These are phyloP conservation scores for Nesoenas mayeri DNA, from an alignment of 2,113 vertebrate species.

Conservation along the genomic window DNA sequence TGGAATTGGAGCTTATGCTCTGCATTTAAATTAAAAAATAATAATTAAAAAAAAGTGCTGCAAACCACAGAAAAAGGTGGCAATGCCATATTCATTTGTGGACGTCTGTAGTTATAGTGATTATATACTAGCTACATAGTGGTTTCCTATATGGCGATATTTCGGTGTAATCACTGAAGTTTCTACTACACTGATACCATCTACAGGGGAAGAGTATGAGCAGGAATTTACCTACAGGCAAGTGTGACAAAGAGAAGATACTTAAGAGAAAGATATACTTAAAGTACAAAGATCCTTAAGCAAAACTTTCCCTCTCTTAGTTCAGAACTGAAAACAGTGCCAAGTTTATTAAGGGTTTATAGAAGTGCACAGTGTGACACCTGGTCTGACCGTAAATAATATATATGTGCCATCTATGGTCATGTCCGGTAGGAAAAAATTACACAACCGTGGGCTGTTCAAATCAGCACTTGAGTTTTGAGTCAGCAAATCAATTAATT, in stretches of 20 bases:
- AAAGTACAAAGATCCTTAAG: no score
- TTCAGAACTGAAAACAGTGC: background rate
- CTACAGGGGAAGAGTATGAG: background rate
- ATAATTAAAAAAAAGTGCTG: background rate
- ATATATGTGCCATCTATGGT: background rate
- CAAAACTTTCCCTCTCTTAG: background rate
- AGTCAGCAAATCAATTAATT: conserved; percentile 6
- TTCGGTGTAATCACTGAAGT: background rate
- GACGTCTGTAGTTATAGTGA: rapidly evolving
- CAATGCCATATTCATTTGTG: background rate
- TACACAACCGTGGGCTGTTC: background rate
- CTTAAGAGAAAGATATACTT: background rate
- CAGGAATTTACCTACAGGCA: background rate
- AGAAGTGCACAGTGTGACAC: background rate
- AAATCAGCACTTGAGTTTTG: background rate
- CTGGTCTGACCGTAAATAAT: background rate
- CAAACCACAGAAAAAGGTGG: background rate
- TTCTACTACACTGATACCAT: background rate
- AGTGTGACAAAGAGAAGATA: background rate
- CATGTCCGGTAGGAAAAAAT: background rate
- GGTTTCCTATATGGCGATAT: background rate
- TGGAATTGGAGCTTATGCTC: background rate
- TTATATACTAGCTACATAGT: background rate
- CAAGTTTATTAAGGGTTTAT: background rate
- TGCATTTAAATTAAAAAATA: background rate